phyloP scores from a whole-genome alignment of 1,140 invertebrate species.

The Metaphire vulgaris region DNA sequence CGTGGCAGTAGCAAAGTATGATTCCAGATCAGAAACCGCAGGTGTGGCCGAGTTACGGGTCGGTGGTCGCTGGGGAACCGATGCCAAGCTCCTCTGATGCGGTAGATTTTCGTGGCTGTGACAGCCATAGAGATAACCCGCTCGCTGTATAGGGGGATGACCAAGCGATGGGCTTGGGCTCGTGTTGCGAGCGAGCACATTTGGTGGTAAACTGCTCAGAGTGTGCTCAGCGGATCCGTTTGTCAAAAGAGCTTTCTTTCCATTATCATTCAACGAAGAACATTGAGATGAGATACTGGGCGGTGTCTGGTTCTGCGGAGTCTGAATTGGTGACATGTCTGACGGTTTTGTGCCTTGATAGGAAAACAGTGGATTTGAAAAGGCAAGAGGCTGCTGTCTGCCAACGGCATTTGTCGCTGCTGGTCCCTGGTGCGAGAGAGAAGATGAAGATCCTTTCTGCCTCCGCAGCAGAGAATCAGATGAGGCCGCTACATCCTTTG shows the following conservation, averaged over 20 bases:
- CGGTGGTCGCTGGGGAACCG: too few relatives aligned
- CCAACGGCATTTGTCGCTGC: background rate
- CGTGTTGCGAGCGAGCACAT: background rate
- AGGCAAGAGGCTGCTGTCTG: background rate
- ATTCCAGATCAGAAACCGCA: background rate
- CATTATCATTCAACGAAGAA: background rate
- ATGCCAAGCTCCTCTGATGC: background rate
- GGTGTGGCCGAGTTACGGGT: background rate
- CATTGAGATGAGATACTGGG: background rate
- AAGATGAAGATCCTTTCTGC: background rate
- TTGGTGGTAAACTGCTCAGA: background rate
- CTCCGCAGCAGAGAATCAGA: background rate
- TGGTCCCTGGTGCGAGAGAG: background rate
- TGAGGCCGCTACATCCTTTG: background rate
- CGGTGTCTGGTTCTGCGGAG: background rate
- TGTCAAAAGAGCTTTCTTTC: background rate
- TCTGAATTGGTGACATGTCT: too few relatives aligned
- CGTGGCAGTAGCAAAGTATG: background rate
- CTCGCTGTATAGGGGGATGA: background rate
- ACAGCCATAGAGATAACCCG: background rate
- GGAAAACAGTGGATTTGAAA: background rate
- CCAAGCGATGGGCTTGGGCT: background rate
- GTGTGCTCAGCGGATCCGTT: background rate
- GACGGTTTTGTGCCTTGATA: too few relatives aligned
- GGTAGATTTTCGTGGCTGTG: background rate